phyloP scores from a whole-genome alignment of 37 sponge, comb jelly and placozoan species.

The Agelas oroides region DNA sequence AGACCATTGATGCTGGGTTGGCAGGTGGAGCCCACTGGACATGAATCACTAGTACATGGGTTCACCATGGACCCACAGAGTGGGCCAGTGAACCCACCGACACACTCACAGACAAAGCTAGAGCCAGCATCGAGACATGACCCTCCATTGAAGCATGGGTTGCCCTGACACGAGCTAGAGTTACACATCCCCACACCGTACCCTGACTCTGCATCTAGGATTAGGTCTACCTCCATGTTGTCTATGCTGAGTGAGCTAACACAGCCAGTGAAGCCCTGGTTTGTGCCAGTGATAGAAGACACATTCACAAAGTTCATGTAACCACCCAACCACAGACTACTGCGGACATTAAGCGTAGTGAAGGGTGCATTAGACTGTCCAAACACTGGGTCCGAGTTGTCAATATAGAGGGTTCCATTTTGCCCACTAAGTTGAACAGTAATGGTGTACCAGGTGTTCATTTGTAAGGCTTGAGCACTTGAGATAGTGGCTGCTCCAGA shows the following conservation, averaged over 20 bases:
- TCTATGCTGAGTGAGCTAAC: constrained; percentile 21
- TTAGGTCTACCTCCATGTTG: constrained; percentile 12
- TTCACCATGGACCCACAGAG: constrained; percentile 20
- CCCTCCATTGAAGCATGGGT: constrained; percentile 60
- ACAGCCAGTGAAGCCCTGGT: constrained; percentile 44
- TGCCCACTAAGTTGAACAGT: neutral
- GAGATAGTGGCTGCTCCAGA: constrained; percentile 5
- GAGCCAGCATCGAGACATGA: constrained; percentile 32
- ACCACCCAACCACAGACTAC: constrained; percentile 63
- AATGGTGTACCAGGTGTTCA: constrained; percentile 46
- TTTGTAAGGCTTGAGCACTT: neutral
- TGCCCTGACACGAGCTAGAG: constrained; percentile 7
- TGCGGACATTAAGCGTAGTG: constrained; percentile 15
- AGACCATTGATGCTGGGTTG: neutral
- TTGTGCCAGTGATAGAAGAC: constrained; percentile 25
- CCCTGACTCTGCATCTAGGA: constrained; percentile 46
- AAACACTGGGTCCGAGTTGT: neutral
- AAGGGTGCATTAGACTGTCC: constrained; percentile 6
- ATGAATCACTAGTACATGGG: constrained; percentile 23
- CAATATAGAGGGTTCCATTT: constrained; percentile 35
- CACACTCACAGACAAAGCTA: constrained; percentile 53
- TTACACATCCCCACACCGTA: constrained; percentile 44
- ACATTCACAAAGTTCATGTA: constrained; percentile 13
- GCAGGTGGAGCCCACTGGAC: constrained; percentile 48
- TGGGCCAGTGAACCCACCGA: constrained; percentile 33